Base-by-base conservation (phyloP, 2,888 invertebrate species). In the Pachymerium ferrugineum region DNA sequence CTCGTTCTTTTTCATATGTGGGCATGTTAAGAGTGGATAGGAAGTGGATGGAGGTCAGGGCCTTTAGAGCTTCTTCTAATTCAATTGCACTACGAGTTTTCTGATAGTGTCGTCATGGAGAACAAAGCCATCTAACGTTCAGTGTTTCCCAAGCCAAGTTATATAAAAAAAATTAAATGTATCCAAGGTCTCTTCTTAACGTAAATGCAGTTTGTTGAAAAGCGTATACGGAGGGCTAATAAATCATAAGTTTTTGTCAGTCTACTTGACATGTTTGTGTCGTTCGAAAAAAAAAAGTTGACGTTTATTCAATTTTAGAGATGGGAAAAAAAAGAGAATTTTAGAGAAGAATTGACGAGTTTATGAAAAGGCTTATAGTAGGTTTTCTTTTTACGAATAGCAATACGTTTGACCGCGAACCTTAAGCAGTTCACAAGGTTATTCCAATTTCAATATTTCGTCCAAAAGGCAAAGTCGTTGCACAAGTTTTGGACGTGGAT, bases 221-320 rank as follows among this genome's bases (percentile, higher is more conserved):
- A 47, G 47, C 47, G 47, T 19, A 22, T 16, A 47, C 22, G 47
- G 22, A 47, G 47, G 47, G 47, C 47, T 47, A 47, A 47, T 47
- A 47, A 47, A 47, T 47, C 47, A 47, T 47, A 47, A 47, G 47
- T 47, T 47, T 47, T 47, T 47, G 47, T 47, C 47, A 47, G 47
- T 22, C 8, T 22, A 16, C 16, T 47, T 47, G 47, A 47, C 47
- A 47, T 47, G 47, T 47, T 47, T 47, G 47, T 47, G 47, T 47
- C 47, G 47, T 5, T 47, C 19, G n/a, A n/a, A n/a, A n/a, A 19
- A 22, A 47, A 47, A 47, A 47, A 47, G 16, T 47, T 47, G 47
- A 47, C 47, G 47, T 16, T 47, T 47, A 47, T 47, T 47, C 47
- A 47, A 47, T 47, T 47, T 47, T 47, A 47, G 22, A 22, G 22